Evolutionary conservation across 2,888 invertebrate species (phyloP), one percentile per base, ranked within the genome.

Genomic region (Tanytarsus gracilentus): DNA sequence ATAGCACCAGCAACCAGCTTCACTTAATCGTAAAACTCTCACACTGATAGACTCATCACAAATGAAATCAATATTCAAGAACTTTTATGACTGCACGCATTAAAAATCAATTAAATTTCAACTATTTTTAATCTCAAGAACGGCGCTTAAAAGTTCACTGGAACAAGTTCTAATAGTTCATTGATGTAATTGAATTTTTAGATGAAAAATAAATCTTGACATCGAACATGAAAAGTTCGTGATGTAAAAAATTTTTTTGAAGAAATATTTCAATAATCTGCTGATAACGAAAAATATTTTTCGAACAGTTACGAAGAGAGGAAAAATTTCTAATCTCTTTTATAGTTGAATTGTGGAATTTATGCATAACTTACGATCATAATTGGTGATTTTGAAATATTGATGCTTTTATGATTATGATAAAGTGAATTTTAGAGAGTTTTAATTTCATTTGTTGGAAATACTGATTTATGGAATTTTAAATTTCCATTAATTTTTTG

Each of bases 81-180:
- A 36, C 14, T 16, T 36, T 18, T 44, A 9, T n/a, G 6, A 7
- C 44, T 21, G 44, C 44, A 44, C 23, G n/a, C n/a, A n/a, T 44
- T 9, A 44, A 44, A 18, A 23, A 23, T 44, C 44, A 44, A 18
- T 16, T 44, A 33, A 33, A 33, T 33, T 33, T 9, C 9, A 33
- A 33, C 33, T 11, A 33, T 33, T 33, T 21, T 44, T 44, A 56
- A 56, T 56, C 55, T 56, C 55, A 18, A 21, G 30, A 40, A 39
- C 26, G 55, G 40, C 55, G 40, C 39, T 40, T 56, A 14, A 11
- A 56, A 50, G 27, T 25, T 56, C 18, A 40, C 11, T 56, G 27
- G 40, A 18, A 16, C 55, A 18, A 27, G 55, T 56, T 26, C 26
- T n/a, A n/a, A 50, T n/a, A 50, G 50, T 50, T 50, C 50, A 50